Percentiles rank a stretch among this genome's conserved stretches.
phyloP scores from a whole-genome alignment of 2,113 vertebrate genomes.

The Eubucco bourcierii region DNA sequence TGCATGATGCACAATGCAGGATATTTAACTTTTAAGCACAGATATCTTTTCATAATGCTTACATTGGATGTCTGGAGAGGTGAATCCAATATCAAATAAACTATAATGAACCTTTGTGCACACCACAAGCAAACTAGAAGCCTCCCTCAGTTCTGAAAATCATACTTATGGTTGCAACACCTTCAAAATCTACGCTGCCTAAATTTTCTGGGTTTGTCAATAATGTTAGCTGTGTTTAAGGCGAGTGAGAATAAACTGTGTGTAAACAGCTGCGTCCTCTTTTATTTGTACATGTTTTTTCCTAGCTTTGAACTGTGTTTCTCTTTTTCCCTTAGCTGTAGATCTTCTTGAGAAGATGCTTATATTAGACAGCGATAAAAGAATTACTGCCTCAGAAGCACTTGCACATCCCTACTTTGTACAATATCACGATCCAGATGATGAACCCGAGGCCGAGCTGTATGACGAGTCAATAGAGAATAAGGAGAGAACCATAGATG shows the following conservation, averaged over 20 bases:
- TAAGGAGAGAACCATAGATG: constrained; percentile 90
- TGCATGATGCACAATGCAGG: background rate
- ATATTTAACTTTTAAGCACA: background rate
- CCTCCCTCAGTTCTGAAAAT: background rate
- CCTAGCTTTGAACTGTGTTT: background rate
- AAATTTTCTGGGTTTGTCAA: background rate
- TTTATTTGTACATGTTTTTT: background rate
- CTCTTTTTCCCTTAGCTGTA: constrained; percentile 78
- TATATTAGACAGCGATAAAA: constrained; percentile 93
- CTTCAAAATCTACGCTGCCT: background rate
- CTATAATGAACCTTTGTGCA: background rate
- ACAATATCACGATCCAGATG: constrained; percentile 95
- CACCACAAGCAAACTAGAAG: background rate
- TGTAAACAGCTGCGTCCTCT: background rate
- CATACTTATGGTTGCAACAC: background rate
- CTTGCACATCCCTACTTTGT: constrained; percentile 94
- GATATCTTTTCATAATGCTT: background rate
- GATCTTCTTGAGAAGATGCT: constrained; percentile 96
- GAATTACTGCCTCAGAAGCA: constrained; percentile 90
- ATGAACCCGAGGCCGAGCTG: constrained; percentile 89
- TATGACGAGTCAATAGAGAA: constrained; percentile 94
- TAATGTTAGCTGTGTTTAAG: background rate
- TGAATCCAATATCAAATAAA: background rate
- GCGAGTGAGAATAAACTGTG: background rate
- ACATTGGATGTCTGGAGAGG: background rate